These are phyloP conservation scores for Telmatochromis sp. DNA, from an alignment of 2,113 vertebrate genomes.

Conservation along the genomic window DNA sequence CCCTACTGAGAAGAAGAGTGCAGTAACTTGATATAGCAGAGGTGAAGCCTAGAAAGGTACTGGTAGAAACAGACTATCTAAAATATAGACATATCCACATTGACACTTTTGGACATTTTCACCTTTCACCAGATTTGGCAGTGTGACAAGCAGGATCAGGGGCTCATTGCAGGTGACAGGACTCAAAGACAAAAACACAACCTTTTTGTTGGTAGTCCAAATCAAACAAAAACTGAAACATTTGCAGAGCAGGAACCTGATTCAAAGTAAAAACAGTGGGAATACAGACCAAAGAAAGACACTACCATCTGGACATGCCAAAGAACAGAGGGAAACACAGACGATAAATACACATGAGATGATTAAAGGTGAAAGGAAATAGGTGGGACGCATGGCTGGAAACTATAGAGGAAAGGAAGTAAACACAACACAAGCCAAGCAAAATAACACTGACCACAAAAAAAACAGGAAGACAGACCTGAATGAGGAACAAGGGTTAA, in stretches of 20 bases:
- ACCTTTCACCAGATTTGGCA: neutral
- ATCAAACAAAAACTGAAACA: rapidly evolving
- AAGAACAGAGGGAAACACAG: neutral
- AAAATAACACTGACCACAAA: neutral
- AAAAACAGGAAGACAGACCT: neutral
- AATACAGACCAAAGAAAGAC: neutral
- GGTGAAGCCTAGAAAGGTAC: rapidly evolving
- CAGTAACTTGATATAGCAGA: neutral
- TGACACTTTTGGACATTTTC: neutral
- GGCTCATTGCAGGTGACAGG: neutral
- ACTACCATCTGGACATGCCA: neutral
- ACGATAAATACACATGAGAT: neutral
- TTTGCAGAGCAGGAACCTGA: neutral
- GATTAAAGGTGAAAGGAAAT: rapidly evolving
- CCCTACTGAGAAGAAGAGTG: neutral
- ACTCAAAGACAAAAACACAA: neutral
- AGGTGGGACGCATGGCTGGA: rapidly evolving
- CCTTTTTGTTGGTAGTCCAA: neutral
- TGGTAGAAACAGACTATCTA: neutral
- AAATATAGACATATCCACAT: neutral
- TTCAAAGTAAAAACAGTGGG: neutral
- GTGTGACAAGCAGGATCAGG: neutral
- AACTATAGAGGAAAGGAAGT: neutral
- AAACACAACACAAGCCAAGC: rapidly evolving
- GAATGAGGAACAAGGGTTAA: neutral